Evolutionary conservation across 2,113 vertebrate genomes (phyloP).

Genomic region (Hiodon alosoides): DNA sequence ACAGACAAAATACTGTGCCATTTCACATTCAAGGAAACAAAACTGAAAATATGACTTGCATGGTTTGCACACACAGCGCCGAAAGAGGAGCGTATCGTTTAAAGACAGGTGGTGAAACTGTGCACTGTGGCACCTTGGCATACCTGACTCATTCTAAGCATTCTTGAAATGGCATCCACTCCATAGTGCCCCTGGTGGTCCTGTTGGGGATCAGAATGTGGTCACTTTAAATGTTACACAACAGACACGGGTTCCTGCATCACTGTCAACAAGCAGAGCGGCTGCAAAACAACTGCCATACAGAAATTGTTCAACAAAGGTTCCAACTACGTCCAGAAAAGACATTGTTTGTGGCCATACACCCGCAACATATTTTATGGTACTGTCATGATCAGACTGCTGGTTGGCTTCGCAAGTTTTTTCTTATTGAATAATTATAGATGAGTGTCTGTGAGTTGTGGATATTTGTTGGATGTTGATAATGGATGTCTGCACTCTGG

Average conservation of each 20-base stretch:
- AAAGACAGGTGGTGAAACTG: not conserved
- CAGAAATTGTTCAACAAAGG: not conserved
- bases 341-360: not conserved
- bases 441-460: no score
- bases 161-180: constrained; percentile 36
- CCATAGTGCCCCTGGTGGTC: constrained; percentile 34
- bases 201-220: constrained; percentile 30
- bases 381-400: no score
- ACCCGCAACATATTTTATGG: not conserved
- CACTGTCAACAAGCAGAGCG: not conserved
- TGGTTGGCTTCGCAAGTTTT: no score
- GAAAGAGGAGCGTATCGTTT: not conserved
- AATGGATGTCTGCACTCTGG: no score
- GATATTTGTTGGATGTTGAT: no score
- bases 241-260: not conserved
- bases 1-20: not conserved
- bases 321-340: not conserved
- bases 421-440: no score
- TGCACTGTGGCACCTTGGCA: constrained; percentile 11
- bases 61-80: not conserved
- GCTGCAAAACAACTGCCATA: not conserved
- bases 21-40: no score
- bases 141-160: constrained; percentile 40
- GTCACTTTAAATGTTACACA: constrained; percentile 12
- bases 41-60: no score